Base-by-base conservation (phyloP, 2,888 invertebrate genomes). In the Conistra vaccinii region DNA sequence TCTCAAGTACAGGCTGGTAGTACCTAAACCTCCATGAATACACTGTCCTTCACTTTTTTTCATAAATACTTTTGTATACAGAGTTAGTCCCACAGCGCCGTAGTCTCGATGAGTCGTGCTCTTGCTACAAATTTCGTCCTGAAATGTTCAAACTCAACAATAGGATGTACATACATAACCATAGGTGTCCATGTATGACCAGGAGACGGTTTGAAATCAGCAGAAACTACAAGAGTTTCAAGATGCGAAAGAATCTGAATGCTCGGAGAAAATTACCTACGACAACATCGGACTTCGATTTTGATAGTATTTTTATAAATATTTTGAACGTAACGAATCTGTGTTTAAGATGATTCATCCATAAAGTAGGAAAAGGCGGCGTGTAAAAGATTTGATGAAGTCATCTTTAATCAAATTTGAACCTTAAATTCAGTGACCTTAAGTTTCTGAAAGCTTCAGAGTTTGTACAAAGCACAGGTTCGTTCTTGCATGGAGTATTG, bases 131-230 rank as follows among this genome's bases (percentile, higher is more conserved):
- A 35, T 86, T 51, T 53, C 84, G 70, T 26, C 80, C 84, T 9
- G 69, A 80, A 32, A 53, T 48, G 1, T 80, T 66, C 23, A 35
- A 26, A 60, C 55, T 67, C 42, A 72, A 84, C 2, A 76, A 84
- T 3, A 69, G 60, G 14, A 86, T 72, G 12, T 86, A 71, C 14
- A n/a, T 73, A 23, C 84, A 84, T 53, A 60, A 62, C 1, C 86
- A 84, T 60, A 86, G 42, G 32, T 84, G 86, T 57, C 84, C 86
- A 12, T 84, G 84, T 58, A 48, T 61, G 1, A 86, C 69, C 12
- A 69, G 75, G 45, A 73, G 57, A 60, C 69, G 80, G 5, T 65
- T 70, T 39, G 67, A 68, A 57, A 69, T 58, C 3, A 67, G 62
- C 57, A 66, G 53, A 17, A 76, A 9, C n/a, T 20, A 69, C n/a